Evolutionary conservation across 2,888 invertebrate genomes (phyloP), one percentile per base, ranked within the genome.

Genomic region (Chrysolina oricalcia): DNA sequence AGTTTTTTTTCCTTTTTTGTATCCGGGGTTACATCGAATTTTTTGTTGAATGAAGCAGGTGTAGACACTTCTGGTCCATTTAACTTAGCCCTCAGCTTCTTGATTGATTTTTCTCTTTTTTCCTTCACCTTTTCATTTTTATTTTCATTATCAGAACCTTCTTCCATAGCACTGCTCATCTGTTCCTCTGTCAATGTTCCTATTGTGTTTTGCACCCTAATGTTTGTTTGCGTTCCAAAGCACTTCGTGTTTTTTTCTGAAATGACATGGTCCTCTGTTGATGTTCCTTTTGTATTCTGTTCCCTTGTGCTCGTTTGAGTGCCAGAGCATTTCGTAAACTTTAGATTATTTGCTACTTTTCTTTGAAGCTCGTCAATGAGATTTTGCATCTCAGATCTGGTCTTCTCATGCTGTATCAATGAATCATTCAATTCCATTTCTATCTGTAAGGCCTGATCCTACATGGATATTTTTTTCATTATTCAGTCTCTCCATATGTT

Each of bases 381-480:
- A n/a, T n/a, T n/a, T 23, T 66, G 66, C 66, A 66, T 66, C 66
- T 66, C 66, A 46, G 66, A 19, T 66, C 66, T 66, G 8, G 66
- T 48, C 35, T 35, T 63, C 13, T 40, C 40, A 63, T 63, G 63
- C 17, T 66, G 46, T n/a, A n/a, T n/a, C n/a, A n/a, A n/a, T n/a
- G n/a, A n/a, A n/a, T n/a, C n/a, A n/a, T n/a, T n/a, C n/a, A 21
- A 46, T 66, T 46, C 46, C 43, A 66, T 43, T 43, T 66, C 66
- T 66, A 66, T 43, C 48, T 66, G 48, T 66, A 46, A 43, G 46
- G 43, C 43, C 43, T 66, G 66, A 17, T 66, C 66, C 46, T 43
- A 48, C 46, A 66, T 63, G 63, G 27, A 15, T 23, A 9, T n/a
- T 63, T 23, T 63, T 63, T 63, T 3, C 19, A 23, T 35, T 35